Evolutionary conservation across 2,888 invertebrate species (phyloP).

Genomic region (Blastobasis adustella): DNA sequence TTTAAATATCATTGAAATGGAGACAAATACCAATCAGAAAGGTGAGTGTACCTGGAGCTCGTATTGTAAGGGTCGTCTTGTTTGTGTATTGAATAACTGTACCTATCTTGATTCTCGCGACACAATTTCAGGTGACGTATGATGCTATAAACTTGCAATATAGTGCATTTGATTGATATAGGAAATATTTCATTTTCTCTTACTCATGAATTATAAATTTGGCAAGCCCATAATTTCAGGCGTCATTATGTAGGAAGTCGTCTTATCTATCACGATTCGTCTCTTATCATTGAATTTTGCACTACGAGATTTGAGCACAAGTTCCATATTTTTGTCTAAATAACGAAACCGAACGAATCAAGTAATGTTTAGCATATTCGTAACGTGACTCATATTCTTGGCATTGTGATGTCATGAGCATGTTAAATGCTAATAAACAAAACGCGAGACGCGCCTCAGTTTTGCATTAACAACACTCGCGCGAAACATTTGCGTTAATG

Average conservation of each 20-base stretch:
- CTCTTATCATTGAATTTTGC: conserved; percentile 23
- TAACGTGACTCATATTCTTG: conserved; percentile 53
- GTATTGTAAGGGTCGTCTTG: conserved; percentile 29
- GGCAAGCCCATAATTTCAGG: conserved; percentile 13
- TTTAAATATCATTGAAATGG: conserved; percentile 52
- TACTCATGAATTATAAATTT: background rate
- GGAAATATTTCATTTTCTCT: background rate
- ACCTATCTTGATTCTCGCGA: conserved; percentile 29
- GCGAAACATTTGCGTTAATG: too few species aligned
- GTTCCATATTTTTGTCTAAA: background rate
- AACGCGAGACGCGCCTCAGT: conserved; percentile 24
- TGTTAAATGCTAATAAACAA: conserved; percentile 49
- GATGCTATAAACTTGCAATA: conserved; percentile 22
- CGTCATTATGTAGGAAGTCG: conserved; percentile 14
- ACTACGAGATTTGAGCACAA: background rate
- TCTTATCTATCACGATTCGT: conserved; percentile 27
- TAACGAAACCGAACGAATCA: background rate
- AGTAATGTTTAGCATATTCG: conserved; percentile 17
- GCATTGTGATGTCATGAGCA: conserved; percentile 62
- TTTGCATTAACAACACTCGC: conserved; percentile 7
- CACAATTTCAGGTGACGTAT: conserved; percentile 48
- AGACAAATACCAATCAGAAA: conserved; percentile 63
- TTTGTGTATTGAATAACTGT: conserved; percentile 68
- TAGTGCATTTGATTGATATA: conserved; percentile 1
- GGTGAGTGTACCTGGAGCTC: conserved; percentile 48